These are phyloP conservation scores for Brenthis ino DNA, from an alignment of 2,888 invertebrate genomes.

Conservation along the genomic window DNA sequence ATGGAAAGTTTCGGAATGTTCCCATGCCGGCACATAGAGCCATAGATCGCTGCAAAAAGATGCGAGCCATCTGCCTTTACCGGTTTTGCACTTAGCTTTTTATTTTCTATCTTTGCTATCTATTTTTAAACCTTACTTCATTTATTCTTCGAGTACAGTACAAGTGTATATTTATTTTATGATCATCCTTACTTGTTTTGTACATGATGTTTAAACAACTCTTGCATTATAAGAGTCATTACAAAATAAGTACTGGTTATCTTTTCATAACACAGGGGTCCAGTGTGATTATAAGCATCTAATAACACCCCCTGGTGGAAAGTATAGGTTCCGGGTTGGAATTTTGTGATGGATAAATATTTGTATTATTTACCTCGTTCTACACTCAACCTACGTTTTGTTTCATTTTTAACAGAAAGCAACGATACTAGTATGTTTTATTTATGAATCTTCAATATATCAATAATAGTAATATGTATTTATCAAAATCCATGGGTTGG, in stretches of 20 bases:
- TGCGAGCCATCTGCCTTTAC: conserved; percentile 66
- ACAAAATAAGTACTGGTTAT: background rate
- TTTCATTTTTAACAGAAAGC: too few species aligned
- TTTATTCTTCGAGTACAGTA: conserved; percentile 19
- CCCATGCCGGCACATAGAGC: conserved; percentile 52
- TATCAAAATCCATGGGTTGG: too few species aligned
- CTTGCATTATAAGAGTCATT: background rate
- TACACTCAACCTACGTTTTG: too few species aligned
- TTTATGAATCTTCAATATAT: too few species aligned
- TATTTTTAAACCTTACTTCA: conserved; percentile 59
- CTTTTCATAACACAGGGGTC: too few species aligned
- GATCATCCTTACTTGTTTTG: background rate
- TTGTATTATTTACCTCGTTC: too few species aligned
- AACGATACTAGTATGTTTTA: too few species aligned
- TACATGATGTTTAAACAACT: conserved; percentile 2
- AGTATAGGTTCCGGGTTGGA: too few species aligned
- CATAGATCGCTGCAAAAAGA: conserved; percentile 60
- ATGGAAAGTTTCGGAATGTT: conserved; percentile 63
- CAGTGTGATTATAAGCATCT: too few species aligned
- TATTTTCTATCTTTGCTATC: conserved; percentile 66
- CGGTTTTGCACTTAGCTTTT: conserved; percentile 63
- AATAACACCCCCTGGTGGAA: too few species aligned
- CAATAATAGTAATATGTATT: too few species aligned
- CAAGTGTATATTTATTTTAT: conserved; percentile 11
- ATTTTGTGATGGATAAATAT: too few species aligned